Evolutionary conservation across 2,113 vertebrate genomes (phyloP).

Genomic region (Suncus etruscus): DNA sequence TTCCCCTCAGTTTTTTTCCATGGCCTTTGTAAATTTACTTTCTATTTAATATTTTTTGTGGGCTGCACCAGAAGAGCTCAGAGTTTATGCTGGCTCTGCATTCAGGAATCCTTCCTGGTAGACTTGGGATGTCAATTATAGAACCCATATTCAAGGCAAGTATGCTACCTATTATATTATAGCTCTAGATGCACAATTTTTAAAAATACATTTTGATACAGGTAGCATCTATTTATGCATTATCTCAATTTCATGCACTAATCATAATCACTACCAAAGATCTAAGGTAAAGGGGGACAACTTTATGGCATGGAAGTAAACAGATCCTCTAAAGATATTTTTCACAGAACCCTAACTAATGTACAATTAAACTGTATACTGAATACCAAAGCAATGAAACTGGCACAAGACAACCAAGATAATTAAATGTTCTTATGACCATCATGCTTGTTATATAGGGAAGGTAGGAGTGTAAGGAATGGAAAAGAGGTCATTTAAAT

Average conservation of each 20-base stretch:
- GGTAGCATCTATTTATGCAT: not conserved
- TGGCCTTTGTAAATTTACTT: not conserved
- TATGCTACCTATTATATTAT: too few relatives aligned
- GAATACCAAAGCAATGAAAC: too few relatives aligned
- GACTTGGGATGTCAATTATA: too few relatives aligned
- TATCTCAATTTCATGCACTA: not conserved
- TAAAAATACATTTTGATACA: not conserved
- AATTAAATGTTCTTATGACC: too few relatives aligned
- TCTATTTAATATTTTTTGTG: not conserved
- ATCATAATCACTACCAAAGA: not conserved
- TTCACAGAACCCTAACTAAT: not conserved
- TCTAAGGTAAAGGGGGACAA: not conserved
- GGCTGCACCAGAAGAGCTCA: too few relatives aligned
- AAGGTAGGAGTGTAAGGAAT: too few relatives aligned
- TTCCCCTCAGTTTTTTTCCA: not conserved
- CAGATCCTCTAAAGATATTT: constrained; percentile 2
- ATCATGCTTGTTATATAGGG: too few relatives aligned
- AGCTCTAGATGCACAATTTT: not conserved
- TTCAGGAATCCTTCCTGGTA: too few relatives aligned
- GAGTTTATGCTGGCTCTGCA: too few relatives aligned
- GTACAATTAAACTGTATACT: not conserved
- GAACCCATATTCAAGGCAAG: too few relatives aligned
- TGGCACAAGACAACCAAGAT: too few relatives aligned
- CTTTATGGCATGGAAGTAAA: not conserved
- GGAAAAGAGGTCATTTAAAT: too few relatives aligned